A percentile compares a stretch with the other conserved stretches of the same genome.
Conservation (phyloP, 2,797 vertebrate species). For the Fistularia commersonii region DNA sequence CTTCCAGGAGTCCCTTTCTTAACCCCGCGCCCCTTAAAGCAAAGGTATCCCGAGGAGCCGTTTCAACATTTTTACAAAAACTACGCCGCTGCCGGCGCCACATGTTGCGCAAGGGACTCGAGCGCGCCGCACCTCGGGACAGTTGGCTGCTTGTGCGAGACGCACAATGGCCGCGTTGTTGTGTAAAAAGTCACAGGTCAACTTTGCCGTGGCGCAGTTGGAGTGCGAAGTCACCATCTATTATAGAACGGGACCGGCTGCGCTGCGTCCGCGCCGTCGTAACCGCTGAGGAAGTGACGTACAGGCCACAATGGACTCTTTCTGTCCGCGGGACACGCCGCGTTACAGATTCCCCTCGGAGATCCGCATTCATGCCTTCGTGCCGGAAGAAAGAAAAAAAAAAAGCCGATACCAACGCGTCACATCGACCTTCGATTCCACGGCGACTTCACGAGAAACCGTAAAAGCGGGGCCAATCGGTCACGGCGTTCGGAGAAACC, state of each 20-base stretch:
- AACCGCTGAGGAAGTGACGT: constrained; percentile 3
- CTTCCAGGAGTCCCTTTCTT: too few species aligned
- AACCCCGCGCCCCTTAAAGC: not conserved
- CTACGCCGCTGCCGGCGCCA: not conserved
- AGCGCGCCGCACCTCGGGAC: not conserved
- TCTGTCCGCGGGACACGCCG: constrained; percentile 9
- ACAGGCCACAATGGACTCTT: constrained; percentile 14
- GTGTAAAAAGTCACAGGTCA: constrained; percentile 49
- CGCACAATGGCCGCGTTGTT: constrained; percentile 43
- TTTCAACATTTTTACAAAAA: not conserved
- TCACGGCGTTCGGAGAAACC: not conserved
- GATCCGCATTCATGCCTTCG: constrained; percentile 1
- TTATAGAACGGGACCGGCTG: constrained; percentile 43
- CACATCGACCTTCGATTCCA: not conserved
- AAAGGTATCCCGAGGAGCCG: too few species aligned
- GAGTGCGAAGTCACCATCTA: constrained; percentile 48
- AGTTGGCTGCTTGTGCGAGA: constrained; percentile 15
- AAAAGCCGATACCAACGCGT: not conserved
- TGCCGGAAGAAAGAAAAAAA: constrained; percentile 1
- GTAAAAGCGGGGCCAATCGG: too few species aligned
- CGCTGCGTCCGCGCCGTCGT: constrained; percentile 3
- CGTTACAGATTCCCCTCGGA: constrained; percentile 3
- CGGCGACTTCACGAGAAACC: not conserved
- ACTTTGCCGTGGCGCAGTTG: constrained; percentile 23
- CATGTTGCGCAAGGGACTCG: not conserved